phyloP scores from a whole-genome alignment of 2,113 vertebrate genomes.

The Urocitellus parryii region DNA sequence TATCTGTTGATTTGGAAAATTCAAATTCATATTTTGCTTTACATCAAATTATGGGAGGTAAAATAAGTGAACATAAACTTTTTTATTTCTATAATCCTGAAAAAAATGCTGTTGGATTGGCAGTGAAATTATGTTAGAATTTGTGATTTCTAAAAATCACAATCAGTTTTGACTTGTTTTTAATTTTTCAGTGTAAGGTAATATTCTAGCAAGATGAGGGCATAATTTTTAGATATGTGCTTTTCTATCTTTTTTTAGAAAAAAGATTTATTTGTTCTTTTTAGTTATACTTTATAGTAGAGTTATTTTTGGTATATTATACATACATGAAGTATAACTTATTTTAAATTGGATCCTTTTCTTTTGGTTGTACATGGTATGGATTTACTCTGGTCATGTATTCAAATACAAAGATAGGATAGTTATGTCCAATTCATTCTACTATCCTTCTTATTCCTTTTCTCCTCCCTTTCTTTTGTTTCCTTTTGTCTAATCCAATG shows the following conservation, averaged over 20 bases:
- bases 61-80: not conserved
- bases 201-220: not conserved
- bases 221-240: not conserved
- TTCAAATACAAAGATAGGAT: no score
- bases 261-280: no score
- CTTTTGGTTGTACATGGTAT: no score
- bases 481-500: no score
- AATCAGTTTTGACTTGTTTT: not conserved
- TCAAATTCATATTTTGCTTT: not conserved
- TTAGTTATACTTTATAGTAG: no score
- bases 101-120: not conserved
- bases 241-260: slow-evolving; percentile 16
- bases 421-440: no score
- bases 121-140: slow-evolving; percentile 31
- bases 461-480: no score
- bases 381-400: no score
- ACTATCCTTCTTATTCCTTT: no score
- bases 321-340: no score
- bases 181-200: not conserved
- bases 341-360: no score
- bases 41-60: not conserved
- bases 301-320: not conserved
- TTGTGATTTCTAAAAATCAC: not conserved
- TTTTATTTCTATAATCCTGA: slow-evolving; percentile 31
- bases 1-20: not conserved